Evolutionary conservation across 23 tunicate species (phyloP).

Genomic region (Trididemnum nubilum): DNA sequence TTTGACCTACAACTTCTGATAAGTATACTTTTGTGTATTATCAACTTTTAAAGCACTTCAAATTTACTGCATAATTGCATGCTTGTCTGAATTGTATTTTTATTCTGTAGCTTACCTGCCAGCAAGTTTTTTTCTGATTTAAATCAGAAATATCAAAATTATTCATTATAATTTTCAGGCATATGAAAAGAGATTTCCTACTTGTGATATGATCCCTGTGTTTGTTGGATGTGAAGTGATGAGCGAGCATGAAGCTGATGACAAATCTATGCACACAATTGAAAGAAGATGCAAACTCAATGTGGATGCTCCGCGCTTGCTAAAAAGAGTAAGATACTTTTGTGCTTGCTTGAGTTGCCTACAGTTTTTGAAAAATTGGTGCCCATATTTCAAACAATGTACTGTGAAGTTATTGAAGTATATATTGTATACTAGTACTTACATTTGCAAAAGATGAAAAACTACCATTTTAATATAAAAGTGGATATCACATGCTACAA

Average conservation of each 20-base stretch:
- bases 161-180: conserved; percentile 68
- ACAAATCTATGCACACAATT: conserved; percentile 75
- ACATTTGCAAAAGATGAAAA: too few relatives aligned
- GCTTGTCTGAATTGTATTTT: too few relatives aligned
- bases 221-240: conserved; percentile 93
- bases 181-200: conserved; percentile 91
- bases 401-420: neutral
- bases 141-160: too few relatives aligned
- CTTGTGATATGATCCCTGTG: conserved; percentile 96
- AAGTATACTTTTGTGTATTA: too few relatives aligned
- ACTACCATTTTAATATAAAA: too few relatives aligned
- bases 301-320: conserved; percentile 86
- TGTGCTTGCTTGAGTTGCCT: neutral
- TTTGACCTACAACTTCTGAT: too few relatives aligned
- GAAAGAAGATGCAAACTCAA: conserved; percentile 92
- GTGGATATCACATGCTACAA: too few relatives aligned
- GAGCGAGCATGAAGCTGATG: conserved; percentile 61
- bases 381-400: conserved; percentile 1
- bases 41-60: too few relatives aligned
- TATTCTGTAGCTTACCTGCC: too few relatives aligned
- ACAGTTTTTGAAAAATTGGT: neutral
- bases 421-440: neutral
- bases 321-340: conserved; percentile 56
- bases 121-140: too few relatives aligned
- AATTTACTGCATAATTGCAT: too few relatives aligned